Evolutionary conservation across 2,797 vertebrate species (phyloP).

Genomic region (Enteromius trimaculatus): DNA sequence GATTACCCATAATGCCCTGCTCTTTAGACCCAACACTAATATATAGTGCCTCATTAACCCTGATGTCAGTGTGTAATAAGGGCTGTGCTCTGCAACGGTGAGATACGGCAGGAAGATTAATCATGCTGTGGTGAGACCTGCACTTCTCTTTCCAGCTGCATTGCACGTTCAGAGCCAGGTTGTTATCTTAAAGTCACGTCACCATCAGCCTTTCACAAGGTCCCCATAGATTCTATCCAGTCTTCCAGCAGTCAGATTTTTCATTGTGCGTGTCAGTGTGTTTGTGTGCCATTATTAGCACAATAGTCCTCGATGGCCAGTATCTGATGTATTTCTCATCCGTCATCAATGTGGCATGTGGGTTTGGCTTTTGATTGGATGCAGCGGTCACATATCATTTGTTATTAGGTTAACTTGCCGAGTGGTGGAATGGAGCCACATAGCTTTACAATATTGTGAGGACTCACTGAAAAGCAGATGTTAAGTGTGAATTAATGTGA

Average conservation of each 20-base stretch:
- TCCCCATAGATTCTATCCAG: conserved; percentile 24
- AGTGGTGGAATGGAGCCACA: conserved; percentile 26
- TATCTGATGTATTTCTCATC: conserved; percentile 27
- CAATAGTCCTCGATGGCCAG: conserved; percentile 6
- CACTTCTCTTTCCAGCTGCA: conserved; percentile 34
- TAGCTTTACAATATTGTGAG: conserved; percentile 28
- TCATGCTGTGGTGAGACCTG: conserved; percentile 4
- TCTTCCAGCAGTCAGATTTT: conserved; percentile 25
- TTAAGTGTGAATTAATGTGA: conserved; percentile 20
- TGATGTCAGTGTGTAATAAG: conserved; percentile 40
- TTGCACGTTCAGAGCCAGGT: conserved; percentile 18
- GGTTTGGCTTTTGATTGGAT: conserved; percentile 42
- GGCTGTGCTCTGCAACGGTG: conserved; percentile 26
- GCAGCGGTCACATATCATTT: conserved; percentile 33
- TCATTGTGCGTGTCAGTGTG: neutral
- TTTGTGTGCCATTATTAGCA: conserved; percentile 25
- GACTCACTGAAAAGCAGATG: conserved; percentile 40
- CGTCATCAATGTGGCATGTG: conserved; percentile 24
- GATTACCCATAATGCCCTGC: conserved; percentile 22
- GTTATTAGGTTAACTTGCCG: conserved; percentile 32
- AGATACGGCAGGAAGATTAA: conserved; percentile 27
- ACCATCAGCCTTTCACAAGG: conserved; percentile 4
- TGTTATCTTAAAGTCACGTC: conserved; percentile 26
- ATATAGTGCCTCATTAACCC: conserved; percentile 34
- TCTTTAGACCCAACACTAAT: neutral